phyloP scores from a whole-genome alignment of 2,797 vertebrate species.

The Phaenicophaeus curvirostris region DNA sequence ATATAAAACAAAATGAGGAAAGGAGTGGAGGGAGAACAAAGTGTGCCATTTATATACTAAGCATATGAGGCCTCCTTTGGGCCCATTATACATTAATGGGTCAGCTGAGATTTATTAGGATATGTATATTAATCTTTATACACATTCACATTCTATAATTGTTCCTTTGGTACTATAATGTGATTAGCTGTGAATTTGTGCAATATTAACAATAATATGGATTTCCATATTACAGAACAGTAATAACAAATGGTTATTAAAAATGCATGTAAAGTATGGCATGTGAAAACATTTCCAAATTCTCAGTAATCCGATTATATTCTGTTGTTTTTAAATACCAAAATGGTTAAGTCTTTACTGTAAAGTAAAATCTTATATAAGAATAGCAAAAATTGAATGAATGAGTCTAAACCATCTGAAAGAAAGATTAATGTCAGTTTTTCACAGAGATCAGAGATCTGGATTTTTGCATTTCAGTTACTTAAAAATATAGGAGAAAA shows the following conservation, averaged over 20 bases:
- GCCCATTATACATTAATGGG: conserved; percentile 79
- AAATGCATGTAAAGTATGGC: conserved; percentile 64
- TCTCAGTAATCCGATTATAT: conserved; percentile 11
- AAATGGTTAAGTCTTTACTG: neutral
- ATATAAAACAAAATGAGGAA: conserved; percentile 64
- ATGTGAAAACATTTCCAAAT: conserved; percentile 31
- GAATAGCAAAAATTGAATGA: neutral
- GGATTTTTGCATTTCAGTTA: neutral
- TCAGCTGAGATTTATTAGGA: conserved; percentile 76
- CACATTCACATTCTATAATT: conserved; percentile 72
- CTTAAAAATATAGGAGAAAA: neutral
- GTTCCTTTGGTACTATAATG: conserved; percentile 78
- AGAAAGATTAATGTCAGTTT: neutral
- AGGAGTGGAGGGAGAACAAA: conserved; percentile 53
- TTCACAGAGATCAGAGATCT: neutral
- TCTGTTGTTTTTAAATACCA: conserved; percentile 48
- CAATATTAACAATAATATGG: conserved; percentile 76
- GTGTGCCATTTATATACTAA: conserved; percentile 72
- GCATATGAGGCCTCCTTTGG: conserved; percentile 75
- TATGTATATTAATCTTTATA: conserved; percentile 81
- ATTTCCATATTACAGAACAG: conserved; percentile 61
- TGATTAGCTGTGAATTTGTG: conserved; percentile 75
- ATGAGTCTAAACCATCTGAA: neutral
- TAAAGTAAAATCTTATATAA: neutral
- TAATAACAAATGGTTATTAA: conserved; percentile 74